Base-by-base conservation (phyloP, 2,797 vertebrate species). In the Gephyroberyx darwinii region DNA sequence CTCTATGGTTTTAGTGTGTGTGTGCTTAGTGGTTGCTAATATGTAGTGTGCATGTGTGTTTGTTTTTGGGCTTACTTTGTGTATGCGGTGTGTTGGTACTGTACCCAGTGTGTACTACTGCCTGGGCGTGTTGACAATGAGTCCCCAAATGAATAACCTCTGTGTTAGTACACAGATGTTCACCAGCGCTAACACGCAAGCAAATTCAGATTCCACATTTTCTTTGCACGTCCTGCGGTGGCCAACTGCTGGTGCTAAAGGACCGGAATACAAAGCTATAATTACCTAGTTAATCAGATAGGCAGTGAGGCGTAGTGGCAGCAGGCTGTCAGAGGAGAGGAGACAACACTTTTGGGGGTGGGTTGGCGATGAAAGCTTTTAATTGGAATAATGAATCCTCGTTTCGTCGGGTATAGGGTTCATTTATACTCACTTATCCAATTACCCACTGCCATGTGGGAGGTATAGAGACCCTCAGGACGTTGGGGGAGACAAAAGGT, bases 321-420 rank as follows among this genome's bases (percentile, higher is more conserved):
- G 70, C 71, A 61, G 48, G 22, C 76, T 82, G 72, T 73, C 83
- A 50, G 58, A 61, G 54, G 26, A 26, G 26, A 4, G 26, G 52
- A 65, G 68, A 75, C 55, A 75, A 31, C 41, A 37, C 54, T 55
- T 74, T 58, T 65, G 45, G 63, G 59, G 73, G 1, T 56, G 66
- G 41, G 37, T 30, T 64, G 54, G 10, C 12, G 7, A 13, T 59
- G 37, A 74, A 53, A 57, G 30, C 51, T 84, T 86, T 88, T 80
- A 86, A 88, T 88, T 89, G 80, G 51, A 39, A 1, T 81, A 72
- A 84, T 85, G 61, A 83, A 45, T 55, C 33, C 35, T 8, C 47
- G 55, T 80, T 84, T 82, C 80, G 72, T 82, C 66, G 77, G 48
- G n/a, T n/a, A 77, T 52, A 69, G 35, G 52, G 33, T 62, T 84